Conservation (phyloP, 2,113 vertebrate species). For the Podilymbus podiceps region DNA sequence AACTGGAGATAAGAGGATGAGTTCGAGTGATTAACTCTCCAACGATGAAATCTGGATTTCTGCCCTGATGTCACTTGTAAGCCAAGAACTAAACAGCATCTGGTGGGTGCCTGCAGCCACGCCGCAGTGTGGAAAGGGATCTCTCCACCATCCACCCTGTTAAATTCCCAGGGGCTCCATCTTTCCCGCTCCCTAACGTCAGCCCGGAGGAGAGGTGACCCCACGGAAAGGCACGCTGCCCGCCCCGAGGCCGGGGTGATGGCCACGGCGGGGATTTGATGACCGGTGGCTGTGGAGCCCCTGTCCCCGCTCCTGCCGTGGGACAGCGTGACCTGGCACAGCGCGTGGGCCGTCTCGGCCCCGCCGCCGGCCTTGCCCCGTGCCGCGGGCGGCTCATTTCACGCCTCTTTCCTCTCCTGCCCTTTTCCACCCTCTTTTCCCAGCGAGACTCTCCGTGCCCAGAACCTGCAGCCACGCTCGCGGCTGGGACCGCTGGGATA, state of each 20-base stretch:
- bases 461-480: neutral
- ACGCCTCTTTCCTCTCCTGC: neutral
- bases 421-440: neutral
- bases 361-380: neutral
- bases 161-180: neutral
- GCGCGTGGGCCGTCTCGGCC: rapidly evolving
- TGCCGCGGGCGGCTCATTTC: rapidly evolving
- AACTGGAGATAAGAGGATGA: neutral
- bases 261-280: neutral
- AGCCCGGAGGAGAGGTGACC: neutral
- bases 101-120: too few species aligned
- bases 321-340: neutral
- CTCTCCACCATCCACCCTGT: rapidly evolving
- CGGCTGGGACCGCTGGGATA: too few species aligned
- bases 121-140: neutral
- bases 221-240: rapidly evolving
- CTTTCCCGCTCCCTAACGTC: rapidly evolving
- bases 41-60: neutral
- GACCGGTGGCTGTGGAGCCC: neutral
- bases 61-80: neutral
- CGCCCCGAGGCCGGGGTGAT: neutral
- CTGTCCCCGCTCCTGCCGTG: neutral
- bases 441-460: rapidly evolving
- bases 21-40: neutral
- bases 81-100: rapidly evolving